These are phyloP conservation scores for Sitobion miscanthi DNA, from an alignment of 1,140 invertebrate genomes.

Conservation along the genomic window DNA sequence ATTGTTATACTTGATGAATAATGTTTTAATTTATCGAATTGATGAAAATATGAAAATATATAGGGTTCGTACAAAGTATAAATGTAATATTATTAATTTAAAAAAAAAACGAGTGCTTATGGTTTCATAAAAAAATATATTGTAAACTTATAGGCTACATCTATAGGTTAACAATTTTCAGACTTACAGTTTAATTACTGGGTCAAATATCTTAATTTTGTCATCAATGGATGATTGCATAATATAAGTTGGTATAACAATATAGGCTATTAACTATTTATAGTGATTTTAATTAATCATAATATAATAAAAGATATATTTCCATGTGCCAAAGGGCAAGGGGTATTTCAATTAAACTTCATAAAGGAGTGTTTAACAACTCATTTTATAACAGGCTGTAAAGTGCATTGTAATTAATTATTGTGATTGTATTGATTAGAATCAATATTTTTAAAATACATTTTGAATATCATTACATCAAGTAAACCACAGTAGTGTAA, in stretches of 20 bases:
- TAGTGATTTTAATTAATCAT: not conserved
- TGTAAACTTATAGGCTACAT: not conserved
- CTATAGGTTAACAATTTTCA: not conserved
- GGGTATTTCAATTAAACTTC: slow-evolving; percentile 8
- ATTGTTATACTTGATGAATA: not conserved
- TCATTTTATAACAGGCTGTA: not conserved
- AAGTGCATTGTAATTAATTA: not conserved
- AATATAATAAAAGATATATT: not conserved
- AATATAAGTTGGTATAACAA: not conserved
- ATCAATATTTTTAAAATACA: not conserved
- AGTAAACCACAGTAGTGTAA: not conserved
- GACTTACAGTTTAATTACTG: not conserved
- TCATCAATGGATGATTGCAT: not conserved
- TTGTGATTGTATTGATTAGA: not conserved
- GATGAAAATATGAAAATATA: not conserved
- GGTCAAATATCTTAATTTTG: not conserved
- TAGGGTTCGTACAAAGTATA: not conserved
- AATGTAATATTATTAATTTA: not conserved
- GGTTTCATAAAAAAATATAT: not conserved
- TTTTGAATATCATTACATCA: not conserved
- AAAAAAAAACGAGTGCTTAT: not conserved
- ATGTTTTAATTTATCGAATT: not conserved
- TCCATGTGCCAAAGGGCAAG: not conserved
- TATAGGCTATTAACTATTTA: not conserved
- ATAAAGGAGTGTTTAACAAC: not conserved